A percentile compares a stretch with the other conserved stretches of the same genome.
Conservation (phyloP, 1,140 invertebrate species). For the Panulirus ornatus region DNA sequence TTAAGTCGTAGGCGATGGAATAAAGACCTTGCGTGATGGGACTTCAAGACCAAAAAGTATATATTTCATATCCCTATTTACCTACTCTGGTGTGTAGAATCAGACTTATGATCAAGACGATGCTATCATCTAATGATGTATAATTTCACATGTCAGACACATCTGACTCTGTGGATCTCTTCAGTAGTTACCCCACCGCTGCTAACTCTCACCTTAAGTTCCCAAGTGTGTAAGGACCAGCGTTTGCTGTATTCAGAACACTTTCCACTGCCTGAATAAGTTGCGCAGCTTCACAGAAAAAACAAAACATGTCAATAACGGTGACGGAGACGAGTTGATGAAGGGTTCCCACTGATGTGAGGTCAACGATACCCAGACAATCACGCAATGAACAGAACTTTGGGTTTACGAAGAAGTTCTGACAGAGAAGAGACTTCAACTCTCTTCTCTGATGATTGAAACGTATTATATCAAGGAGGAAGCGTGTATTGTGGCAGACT, state of each 20-base stretch:
- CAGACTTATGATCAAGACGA: slow-evolving; percentile 14
- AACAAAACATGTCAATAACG: no score
- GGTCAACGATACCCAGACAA: background rate
- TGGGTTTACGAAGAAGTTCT: no score
- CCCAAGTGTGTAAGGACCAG: background rate
- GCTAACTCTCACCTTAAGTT: no score
- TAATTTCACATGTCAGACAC: slow-evolving; percentile 22
- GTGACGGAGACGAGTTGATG: background rate
- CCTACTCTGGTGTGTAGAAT: slow-evolving; percentile 14
- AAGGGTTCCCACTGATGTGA: background rate
- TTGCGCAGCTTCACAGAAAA: background rate
- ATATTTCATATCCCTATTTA: slow-evolving; percentile 7
- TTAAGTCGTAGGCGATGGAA: background rate
- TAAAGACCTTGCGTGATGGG: background rate
- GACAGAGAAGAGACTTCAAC: background rate
- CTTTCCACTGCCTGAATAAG: background rate
- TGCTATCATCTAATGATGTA: slow-evolving; percentile 11
- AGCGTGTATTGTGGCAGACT: background rate
- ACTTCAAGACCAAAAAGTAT: background rate
- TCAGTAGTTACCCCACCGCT: background rate
- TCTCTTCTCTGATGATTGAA: background rate
- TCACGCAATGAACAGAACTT: background rate
- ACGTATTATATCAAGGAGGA: background rate
- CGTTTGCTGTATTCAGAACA: background rate
- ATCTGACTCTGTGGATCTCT: slow-evolving; percentile 13